A percentile compares a stretch with the other conserved stretches of the same genome.
These are phyloP conservation scores for Polypedilum vanderplanki DNA, from an alignment of 1,140 invertebrate species.

Conservation along the genomic window DNA sequence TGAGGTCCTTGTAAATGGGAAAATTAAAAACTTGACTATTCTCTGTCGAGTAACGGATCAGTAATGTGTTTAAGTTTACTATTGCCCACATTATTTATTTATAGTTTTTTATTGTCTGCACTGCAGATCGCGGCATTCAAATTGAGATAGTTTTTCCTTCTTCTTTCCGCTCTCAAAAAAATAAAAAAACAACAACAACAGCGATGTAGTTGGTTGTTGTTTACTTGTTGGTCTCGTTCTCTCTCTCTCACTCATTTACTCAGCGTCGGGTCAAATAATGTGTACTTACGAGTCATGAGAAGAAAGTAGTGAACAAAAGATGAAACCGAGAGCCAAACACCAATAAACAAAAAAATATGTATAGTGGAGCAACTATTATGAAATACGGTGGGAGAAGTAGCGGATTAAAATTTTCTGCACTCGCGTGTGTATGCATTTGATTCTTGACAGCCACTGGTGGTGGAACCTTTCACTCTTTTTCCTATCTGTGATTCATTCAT, in stretches of 20 bases:
- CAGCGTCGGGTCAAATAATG: neutral
- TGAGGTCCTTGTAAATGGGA: slow-evolving; percentile 14
- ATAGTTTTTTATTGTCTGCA: neutral
- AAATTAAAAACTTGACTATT: neutral
- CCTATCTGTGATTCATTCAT: neutral
- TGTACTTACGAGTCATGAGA: neutral
- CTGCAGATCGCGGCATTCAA: neutral
- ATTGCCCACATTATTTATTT: neutral
- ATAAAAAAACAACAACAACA: neutral
- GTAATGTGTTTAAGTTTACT: neutral
- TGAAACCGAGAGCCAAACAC: neutral
- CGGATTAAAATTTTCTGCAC: neutral
- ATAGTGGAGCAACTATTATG: neutral
- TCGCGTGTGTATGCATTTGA: neutral
- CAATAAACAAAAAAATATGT: neutral
- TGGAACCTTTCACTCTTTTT: neutral
- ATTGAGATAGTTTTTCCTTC: slow-evolving; percentile 17
- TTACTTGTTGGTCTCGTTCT: neutral
- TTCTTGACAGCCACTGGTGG: neutral
- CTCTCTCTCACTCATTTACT: neutral
- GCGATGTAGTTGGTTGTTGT: neutral
- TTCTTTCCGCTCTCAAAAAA: neutral
- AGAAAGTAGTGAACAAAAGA: neutral
- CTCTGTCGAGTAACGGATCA: neutral
- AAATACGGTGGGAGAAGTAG: slow-evolving; percentile 2